Evolutionary conservation across 1,140 invertebrate species (phyloP), one percentile per base, ranked within the genome.

Genomic region (Lordiphosa collinella): DNA sequence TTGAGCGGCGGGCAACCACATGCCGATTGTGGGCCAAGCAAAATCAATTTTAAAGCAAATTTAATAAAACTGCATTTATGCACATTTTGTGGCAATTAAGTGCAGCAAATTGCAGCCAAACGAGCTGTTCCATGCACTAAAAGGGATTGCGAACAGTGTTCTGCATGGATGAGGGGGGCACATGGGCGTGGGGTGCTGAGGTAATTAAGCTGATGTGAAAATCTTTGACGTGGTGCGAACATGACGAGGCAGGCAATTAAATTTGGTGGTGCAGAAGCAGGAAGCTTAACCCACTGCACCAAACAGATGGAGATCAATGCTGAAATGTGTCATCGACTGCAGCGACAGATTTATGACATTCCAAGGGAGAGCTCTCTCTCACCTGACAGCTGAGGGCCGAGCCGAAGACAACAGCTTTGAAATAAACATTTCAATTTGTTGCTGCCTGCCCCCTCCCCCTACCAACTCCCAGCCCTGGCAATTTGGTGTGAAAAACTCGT

Each of bases 391-490:
- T 62, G 76, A 35, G 31, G 56, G 49, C 37, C 48, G 50, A 47
- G 14, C 53, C 48, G 57, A 51, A 55, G 59, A 60, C 41, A 69
- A 60, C 75, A 54, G 62, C 66, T 75, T 84, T 76, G 76, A 72
- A 84, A 82, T 82, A 69, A 72, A 80, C 62, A 80, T 80, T 72
- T 80, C 78, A 80, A 80, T 84, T 84, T 76, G 72, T 67, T 84
- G 75, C 31, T 62, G 57, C 48, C 47, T 49, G 53, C 53, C 46
- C 12, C 18, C 3, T 5, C 1, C 18, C 4, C 18, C 18, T n/a
- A n/a, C n/a, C 0, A 3, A 18, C 18, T 22, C 18, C 18, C 11
- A 49, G 44, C 62, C 16, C 38, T 43, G 48, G 57, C 56, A 66
- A 82, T 71, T 76, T 63, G 71, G 71, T 80, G 76, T 80, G 76